Evolutionary conservation across 2,888 invertebrate genomes (phyloP).

Genomic region (Hymenopus coronatus): DNA sequence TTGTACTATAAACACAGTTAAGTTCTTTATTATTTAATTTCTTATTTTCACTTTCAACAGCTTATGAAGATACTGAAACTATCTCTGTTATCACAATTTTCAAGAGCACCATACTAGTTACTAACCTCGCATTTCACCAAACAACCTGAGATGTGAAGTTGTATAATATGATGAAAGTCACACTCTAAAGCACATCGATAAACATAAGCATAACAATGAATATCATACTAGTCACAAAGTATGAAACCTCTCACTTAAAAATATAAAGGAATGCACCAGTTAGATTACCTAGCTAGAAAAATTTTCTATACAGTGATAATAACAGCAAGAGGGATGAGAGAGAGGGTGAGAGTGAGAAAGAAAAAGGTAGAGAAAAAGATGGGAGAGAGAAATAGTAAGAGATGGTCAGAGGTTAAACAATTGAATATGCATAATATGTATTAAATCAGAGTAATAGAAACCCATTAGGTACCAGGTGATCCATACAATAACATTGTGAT

Average conservation of each 20-base stretch:
- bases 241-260: neutral
- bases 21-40: neutral
- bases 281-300: neutral
- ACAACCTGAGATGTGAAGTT: neutral
- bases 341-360: too few relatives aligned
- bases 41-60: neutral
- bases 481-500: neutral
- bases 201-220: neutral
- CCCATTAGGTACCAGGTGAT: neutral
- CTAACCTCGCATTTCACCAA: neutral
- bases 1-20: constrained; percentile 6
- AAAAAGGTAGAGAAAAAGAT: neutral
- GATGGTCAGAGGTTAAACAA: neutral
- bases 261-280: neutral
- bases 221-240: neutral
- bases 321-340: neutral
- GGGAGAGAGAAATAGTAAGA: neutral
- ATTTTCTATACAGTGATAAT: neutral
- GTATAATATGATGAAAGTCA: neutral
- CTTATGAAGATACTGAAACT: neutral
- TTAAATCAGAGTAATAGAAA: neutral
- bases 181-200: neutral
- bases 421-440: neutral
- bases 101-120: constrained; percentile 9
- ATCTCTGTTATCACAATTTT: constrained; percentile 2